Conservation (phyloP, 2,113 vertebrate genomes). For the Equus przewalskii region DNA sequence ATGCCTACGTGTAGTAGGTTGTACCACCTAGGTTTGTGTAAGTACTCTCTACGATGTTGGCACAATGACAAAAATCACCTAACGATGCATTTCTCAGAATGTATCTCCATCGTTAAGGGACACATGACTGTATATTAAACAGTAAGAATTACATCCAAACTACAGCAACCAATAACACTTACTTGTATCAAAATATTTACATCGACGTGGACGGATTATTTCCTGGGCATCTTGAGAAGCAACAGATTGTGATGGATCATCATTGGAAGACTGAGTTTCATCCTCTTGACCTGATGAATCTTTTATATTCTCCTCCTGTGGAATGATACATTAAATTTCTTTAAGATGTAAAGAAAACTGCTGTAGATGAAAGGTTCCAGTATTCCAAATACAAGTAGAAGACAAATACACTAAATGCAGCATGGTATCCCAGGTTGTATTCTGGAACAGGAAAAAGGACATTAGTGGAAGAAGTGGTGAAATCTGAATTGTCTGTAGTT, state of each 20-base stretch:
- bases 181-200: slow-evolving; percentile 98
- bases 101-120: too few species aligned
- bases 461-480: background rate
- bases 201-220: slow-evolving; percentile 93
- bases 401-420: background rate
- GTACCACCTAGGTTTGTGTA: too few species aligned
- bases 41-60: too few species aligned
- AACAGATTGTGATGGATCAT: slow-evolving; percentile 91
- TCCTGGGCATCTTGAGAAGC: slow-evolving; percentile 92
- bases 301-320: slow-evolving; percentile 92
- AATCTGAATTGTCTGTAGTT: background rate
- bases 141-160: background rate
- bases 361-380: background rate
- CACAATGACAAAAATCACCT: too few species aligned
- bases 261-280: slow-evolving; percentile 91
- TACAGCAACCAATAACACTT: slow-evolving; percentile 75
- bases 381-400: background rate
- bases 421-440: background rate
- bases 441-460: background rate
- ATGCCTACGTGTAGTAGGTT: too few species aligned
- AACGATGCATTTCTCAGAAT: too few species aligned
- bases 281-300: slow-evolving; percentile 92
- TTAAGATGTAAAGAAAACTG: background rate
- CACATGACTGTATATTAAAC: background rate
- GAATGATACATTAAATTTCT: slow-evolving; percentile 17